Evolutionary conservation across 2,113 vertebrate species (phyloP).

Genomic region (Bucco capensis): DNA sequence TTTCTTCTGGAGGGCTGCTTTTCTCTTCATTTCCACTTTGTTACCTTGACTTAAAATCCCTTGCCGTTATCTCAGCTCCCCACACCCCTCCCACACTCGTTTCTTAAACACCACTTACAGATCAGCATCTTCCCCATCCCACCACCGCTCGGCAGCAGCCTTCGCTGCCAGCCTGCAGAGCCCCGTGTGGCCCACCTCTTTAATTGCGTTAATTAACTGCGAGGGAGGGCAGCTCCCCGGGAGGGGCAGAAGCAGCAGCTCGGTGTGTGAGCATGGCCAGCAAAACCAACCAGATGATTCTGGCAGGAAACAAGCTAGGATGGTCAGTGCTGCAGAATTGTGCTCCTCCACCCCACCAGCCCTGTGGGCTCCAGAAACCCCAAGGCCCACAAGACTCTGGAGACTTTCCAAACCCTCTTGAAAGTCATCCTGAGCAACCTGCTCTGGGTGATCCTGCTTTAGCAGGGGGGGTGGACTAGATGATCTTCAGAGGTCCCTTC

Average conservation of each 20-base stretch:
- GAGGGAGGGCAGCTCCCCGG: not conserved
- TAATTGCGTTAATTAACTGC: constrained; percentile 21
- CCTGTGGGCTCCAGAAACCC: fast-evolving
- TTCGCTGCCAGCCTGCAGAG: not conserved
- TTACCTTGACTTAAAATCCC: not conserved
- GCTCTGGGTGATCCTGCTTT: too few species aligned
- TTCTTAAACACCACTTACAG: not conserved
- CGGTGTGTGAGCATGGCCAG: fast-evolving
- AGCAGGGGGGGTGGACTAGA: too few species aligned
- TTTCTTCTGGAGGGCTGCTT: not conserved
- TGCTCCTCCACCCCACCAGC: not conserved
- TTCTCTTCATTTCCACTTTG: not conserved
- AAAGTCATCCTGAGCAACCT: too few species aligned
- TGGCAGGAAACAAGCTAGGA: not conserved
- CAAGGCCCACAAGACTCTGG: not conserved
- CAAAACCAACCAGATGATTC: not conserved
- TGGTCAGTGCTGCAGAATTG: not conserved
- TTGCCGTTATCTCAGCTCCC: not conserved
- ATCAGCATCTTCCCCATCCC: not conserved
- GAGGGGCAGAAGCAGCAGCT: not conserved
- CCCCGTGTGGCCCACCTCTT: not conserved
- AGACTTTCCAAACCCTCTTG: too few species aligned
- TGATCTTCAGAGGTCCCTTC: too few species aligned
- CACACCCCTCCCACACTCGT: not conserved
- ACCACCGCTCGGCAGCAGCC: not conserved